Base-by-base conservation (phyloP, 2,888 invertebrate genomes). In the Galerucella nymphaeae region DNA sequence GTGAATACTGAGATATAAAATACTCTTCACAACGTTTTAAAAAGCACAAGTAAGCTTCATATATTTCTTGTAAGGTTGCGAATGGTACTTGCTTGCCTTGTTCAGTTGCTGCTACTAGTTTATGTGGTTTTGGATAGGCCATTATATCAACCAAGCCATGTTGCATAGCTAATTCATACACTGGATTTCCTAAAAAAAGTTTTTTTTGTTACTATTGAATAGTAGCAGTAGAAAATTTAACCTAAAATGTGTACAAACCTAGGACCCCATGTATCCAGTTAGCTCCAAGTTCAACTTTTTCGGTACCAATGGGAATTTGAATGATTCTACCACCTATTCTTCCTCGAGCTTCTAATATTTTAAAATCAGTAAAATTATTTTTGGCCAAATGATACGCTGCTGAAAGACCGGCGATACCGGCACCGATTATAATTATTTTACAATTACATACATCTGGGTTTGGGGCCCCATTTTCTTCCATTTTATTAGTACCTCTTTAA, bases 221-320 rank as follows among this genome's bases (percentile, higher is more conserved):
- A 45, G 4, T 2, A 13, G 11, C 14, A 48, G n/a, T 48, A 38
- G 53, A 16, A 0, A 53, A 53, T 10, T 53, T 53, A 53, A 53
- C 53, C 53, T 48, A 45, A n/a, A n/a, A 48, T 48, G 14, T 58
- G 96, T 96, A 41, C 94, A 18, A 57, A 72, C 75, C 78, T 57
- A 95, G 87, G 64, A 96, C 95, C 53, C 97, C 97, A 84, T 97
- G 96, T 80, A 97, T 95, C 95, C 96, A 96, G 86, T 96, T 96
- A 42, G 96, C 96, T 70, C 97, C 97, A 76, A 96, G 87, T 87
- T 97, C 96, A 62, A 96, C 90, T 84, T 86, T 88, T 81, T 89
- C 88, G 72, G 87, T 87, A 85, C 92, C 92, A 84, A 94, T 89
- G 80, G 92, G 90, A 82, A 93, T 91, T 73, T 94, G 92, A 71